Percentiles rank a stretch among this genome's conserved stretches.
Evolutionary conservation across 2,888 invertebrate species (phyloP).

Genomic region (Rotaria socialis): DNA sequence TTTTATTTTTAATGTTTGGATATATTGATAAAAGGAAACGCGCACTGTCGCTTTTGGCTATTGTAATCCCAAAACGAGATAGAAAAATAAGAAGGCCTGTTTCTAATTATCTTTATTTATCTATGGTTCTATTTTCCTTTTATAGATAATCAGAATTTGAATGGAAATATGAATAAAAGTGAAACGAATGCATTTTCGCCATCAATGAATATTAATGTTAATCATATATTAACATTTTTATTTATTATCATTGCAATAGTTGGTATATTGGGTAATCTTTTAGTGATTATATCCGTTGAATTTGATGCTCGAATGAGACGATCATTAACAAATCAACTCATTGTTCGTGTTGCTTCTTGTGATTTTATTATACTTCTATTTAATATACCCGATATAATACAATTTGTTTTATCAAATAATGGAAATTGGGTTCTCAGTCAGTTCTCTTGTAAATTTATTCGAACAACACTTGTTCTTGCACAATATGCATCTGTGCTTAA

Average conservation of each 20-base stretch:
- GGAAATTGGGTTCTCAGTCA: constrained; percentile 10
- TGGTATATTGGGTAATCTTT: constrained; percentile 12
- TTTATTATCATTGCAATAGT: neutral
- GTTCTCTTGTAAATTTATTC: neutral
- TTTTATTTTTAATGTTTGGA: too few species aligned
- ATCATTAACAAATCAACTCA: constrained; percentile 24
- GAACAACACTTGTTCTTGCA: constrained; percentile 27
- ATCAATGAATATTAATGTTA: neutral
- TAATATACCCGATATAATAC: neutral
- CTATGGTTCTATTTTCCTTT: neutral
- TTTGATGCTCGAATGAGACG: constrained; percentile 25
- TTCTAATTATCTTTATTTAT: neutral
- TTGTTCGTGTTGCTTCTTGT: constrained; percentile 28
- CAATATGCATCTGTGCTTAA: constrained; percentile 30
- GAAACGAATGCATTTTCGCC: neutral
- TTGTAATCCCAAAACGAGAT: neutral
- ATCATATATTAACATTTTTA: constrained; percentile 30
- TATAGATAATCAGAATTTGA: neutral
- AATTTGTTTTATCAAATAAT: neutral
- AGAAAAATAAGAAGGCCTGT: neutral
- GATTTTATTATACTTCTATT: constrained; percentile 33
- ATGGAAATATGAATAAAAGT: neutral
- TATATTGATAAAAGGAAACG: too few species aligned
- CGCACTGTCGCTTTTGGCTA: neutral
- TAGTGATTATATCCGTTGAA: neutral